Evolutionary conservation across 2,888 invertebrate genomes (phyloP).

Genomic region (Enchytraeus crypticus): DNA sequence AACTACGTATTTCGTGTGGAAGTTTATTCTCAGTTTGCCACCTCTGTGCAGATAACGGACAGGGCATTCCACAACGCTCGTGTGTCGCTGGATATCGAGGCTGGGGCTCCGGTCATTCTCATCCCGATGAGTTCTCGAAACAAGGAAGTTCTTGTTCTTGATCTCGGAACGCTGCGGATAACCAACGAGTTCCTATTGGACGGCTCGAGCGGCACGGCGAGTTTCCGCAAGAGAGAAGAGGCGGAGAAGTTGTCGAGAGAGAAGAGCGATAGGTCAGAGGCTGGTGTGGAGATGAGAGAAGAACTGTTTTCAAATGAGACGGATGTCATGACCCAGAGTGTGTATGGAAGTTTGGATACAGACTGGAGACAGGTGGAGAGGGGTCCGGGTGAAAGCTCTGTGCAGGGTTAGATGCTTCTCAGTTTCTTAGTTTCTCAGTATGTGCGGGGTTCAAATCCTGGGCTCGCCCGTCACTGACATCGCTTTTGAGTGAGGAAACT

Average conservation of each 20-base stretch:
- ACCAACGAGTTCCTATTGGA: slow-evolving; percentile 63
- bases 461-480: too few relatives aligned
- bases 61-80: slow-evolving; percentile 49
- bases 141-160: slow-evolving; percentile 67
- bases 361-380: slow-evolving; percentile 34
- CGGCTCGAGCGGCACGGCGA: slow-evolving; percentile 36
- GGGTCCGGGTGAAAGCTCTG: too few relatives aligned
- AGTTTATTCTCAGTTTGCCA: too few relatives aligned
- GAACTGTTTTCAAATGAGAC: too few relatives aligned
- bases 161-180: slow-evolving; percentile 64
- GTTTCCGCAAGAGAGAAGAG: neutral
- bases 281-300: neutral
- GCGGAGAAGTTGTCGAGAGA: neutral
- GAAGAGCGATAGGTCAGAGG: neutral
- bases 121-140: slow-evolving; percentile 75
- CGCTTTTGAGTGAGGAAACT: too few relatives aligned
- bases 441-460: too few relatives aligned
- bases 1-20: too few relatives aligned
- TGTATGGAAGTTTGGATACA: slow-evolving; percentile 40
- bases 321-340: slow-evolving; percentile 36
- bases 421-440: too few relatives aligned
- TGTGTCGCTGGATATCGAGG: slow-evolving; percentile 59
- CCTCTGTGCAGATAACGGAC: slow-evolving; percentile 44
- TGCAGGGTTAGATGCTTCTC: too few relatives aligned
- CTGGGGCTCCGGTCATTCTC: slow-evolving; percentile 72